Evolutionary conservation across 2,797 vertebrate species (phyloP), one percentile per base, ranked within the genome.

Genomic region (Oreochromis grahami): DNA sequence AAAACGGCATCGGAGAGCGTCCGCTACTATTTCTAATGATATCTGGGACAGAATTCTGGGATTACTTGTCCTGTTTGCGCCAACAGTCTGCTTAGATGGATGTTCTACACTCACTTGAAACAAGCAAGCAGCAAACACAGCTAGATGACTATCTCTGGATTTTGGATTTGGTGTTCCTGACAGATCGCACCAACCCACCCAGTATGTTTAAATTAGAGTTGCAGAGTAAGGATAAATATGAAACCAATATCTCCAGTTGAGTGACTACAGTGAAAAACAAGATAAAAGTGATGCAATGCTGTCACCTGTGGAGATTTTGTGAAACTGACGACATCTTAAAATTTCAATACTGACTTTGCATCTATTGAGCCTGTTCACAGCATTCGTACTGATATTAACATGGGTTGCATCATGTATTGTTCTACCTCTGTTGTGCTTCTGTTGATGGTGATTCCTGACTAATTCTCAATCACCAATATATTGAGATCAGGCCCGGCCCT

Each of bases 301-400:
- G 65, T 24, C 65, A 72, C 41, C 65, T 72, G 65, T 72, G 68
- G 41, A 45, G 24, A 15, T 72, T 29, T 48, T 48, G 24, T 12
- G 68, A 72, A 48, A 29, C 24, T 29, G 68, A 29, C 24, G 43
- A 72, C 43, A 32, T 48, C 0, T 60, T 29, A 29, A 9, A 72
- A 19, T 72, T 72, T 29, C 41, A 63, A 5, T 38, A 63, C 58
- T 48, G 24, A 19, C 68, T 48, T 72, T 70, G 8, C 1, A 72
- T 72, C 68, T 29, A 3, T 29, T 48, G 15, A 72, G 2, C 6
- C 0, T 32, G 6, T 72, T 72, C 9, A 72, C 68, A 1, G 24
- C 41, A 48, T 48, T 2, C 0, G 0, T 72, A 26, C 24, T 29
- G 41, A 29, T 72, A 29, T 7, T 72, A 0, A 72, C 9, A 24